phyloP scores from a whole-genome alignment of 1,140 invertebrate genomes.

The Ganaspis sp. region DNA sequence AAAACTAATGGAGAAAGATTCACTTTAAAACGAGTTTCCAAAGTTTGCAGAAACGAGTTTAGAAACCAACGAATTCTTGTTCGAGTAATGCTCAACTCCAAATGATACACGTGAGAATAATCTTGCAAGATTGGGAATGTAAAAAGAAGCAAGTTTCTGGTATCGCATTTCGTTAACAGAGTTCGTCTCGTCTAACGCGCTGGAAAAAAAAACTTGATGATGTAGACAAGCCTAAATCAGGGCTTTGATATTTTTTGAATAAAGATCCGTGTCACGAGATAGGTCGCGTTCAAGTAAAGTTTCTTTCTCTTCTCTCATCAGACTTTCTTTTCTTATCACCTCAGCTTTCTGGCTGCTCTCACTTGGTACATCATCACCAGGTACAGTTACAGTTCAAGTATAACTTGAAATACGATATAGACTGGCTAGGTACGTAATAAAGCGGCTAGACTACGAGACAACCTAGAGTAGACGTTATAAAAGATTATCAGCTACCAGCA shows the following conservation, averaged over 20 bases:
- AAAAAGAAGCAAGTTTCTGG: background rate
- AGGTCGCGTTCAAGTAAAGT: slow-evolving; percentile 48
- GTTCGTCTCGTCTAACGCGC: slow-evolving; percentile 45
- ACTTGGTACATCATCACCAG: slow-evolving; percentile 28
- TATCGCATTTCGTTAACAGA: slow-evolving; percentile 52
- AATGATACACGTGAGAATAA: slow-evolving; percentile 7
- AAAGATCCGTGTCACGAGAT: slow-evolving; percentile 59
- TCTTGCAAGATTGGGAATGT: background rate
- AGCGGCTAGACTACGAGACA: background rate
- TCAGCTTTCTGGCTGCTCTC: slow-evolving; percentile 30
- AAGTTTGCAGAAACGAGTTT: slow-evolving; percentile 12
- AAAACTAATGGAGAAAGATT: slow-evolving; percentile 20
- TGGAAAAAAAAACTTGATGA: slow-evolving; percentile 5
- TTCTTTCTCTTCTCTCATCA: background rate
- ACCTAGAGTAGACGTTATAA: background rate
- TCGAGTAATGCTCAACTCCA: background rate
- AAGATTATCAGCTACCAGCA: background rate
- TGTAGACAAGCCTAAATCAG: slow-evolving; percentile 51
- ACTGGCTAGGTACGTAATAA: background rate
- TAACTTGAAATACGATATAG: slow-evolving; percentile 45
- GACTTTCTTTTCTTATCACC: slow-evolving; percentile 32
- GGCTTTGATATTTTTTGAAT: slow-evolving; percentile 59
- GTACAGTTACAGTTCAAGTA: slow-evolving; percentile 36
- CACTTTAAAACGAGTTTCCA: slow-evolving; percentile 9
- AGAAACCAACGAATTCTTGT: background rate